A percentile compares a stretch with the other conserved stretches of the same genome.
Evolutionary conservation across 2,888 invertebrate species (phyloP).

Genomic region (Thysanoteuthis rhombus): DNA sequence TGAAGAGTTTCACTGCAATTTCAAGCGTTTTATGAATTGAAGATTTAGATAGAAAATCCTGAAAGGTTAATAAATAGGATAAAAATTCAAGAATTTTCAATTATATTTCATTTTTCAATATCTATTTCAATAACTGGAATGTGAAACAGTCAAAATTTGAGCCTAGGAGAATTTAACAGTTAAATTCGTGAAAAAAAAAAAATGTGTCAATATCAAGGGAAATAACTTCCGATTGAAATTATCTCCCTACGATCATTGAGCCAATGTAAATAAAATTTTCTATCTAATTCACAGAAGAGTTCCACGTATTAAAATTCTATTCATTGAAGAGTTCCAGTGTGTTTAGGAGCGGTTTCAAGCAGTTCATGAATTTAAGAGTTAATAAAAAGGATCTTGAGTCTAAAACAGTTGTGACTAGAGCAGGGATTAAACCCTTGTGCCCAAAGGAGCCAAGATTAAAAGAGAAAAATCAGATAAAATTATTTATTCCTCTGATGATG

Average conservation of each 20-base stretch:
- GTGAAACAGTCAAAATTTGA: neutral
- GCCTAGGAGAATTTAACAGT: neutral
- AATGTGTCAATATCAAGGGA: no score
- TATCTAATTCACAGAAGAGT: no score
- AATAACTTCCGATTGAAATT: no score
- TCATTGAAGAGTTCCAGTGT: no score
- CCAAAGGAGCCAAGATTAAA: neutral
- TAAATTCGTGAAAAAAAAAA: no score
- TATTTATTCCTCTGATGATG: neutral
- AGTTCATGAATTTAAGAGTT: no score
- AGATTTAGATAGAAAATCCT: neutral
- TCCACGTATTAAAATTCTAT: no score
- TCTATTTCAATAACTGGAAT: neutral
- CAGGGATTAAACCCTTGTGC: neutral
- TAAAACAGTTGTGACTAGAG: neutral
- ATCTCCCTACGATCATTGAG: no score
- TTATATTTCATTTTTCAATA: neutral
- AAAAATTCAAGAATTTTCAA: neutral
- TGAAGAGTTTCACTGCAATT: neutral
- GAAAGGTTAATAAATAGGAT: neutral
- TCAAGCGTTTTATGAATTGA: neutral
- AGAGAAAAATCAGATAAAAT: neutral
- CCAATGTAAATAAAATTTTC: no score
- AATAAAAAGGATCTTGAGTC: neutral
- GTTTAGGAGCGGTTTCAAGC: no score